Conservation (phyloP, 2,888 invertebrate species). For the Glaucopsyche alexis region DNA sequence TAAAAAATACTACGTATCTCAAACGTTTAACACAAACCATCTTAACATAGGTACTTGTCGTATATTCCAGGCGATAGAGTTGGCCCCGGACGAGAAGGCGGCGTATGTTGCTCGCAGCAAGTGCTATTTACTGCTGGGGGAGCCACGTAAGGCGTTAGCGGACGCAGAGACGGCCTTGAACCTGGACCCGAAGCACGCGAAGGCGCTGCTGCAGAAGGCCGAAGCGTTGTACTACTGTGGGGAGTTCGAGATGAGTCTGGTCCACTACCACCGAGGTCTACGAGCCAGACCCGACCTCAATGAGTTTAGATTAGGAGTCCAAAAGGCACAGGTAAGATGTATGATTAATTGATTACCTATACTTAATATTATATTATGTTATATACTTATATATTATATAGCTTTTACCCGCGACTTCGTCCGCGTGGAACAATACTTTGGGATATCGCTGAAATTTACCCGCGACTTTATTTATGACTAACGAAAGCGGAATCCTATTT, state of each 20-base stretch:
- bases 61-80: constrained; percentile 88
- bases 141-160: constrained; percentile 88
- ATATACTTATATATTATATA: too few relatives aligned
- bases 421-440: too few relatives aligned
- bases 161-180: constrained; percentile 92
- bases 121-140: constrained; percentile 92
- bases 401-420: too few relatives aligned
- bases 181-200: constrained; percentile 84
- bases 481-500: too few relatives aligned
- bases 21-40: not conserved
- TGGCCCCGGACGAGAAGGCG: constrained; percentile 90
- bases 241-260: constrained; percentile 95
- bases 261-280: constrained; percentile 93
- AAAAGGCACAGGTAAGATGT: constrained; percentile 86
- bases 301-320: constrained; percentile 88
- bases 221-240: constrained; percentile 95
- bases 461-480: too few relatives aligned
- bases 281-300: constrained; percentile 91
- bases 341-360: not conserved
- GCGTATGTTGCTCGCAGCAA: constrained; percentile 93
- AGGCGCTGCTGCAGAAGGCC: constrained; percentile 90
- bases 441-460: too few relatives aligned
- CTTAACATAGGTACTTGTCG: not conserved
- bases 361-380: too few relatives aligned
- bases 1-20: not conserved